Evolutionary conservation across 2,797 vertebrate species (phyloP), one percentile per base, ranked within the genome.

Genomic region (Danio jaintianensis): DNA sequence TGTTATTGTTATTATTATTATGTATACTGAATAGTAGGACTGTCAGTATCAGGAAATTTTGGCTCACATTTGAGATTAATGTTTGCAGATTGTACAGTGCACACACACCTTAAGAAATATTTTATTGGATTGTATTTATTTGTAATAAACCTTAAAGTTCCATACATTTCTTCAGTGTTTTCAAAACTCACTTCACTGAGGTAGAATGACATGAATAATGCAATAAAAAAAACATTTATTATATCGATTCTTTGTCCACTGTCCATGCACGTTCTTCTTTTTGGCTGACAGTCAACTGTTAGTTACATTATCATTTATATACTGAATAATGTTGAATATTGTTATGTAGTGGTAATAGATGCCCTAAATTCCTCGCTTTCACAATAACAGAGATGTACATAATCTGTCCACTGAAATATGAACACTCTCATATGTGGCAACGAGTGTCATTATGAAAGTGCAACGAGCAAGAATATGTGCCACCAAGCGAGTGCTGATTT

Each of bases 381-480:
- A 22, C 38, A 55, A 20, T 42, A 55, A 3, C 47, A 18, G 50
- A 7, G 50, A 11, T 55, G 42, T 20, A 8, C 8, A 20, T 70
- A 11, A 3, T 40, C 40, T 2, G 11, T 42, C 38, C 4, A 6
- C 12, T 55, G 68, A 11, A 13, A 42, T 9, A 71, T n/a, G 36
- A 53, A n/a, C 38, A 52, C 52, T 69, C 8, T 70, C n/a, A 42
- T 20, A 20, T 15, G 50, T 15, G 68, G 69, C 12, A 56, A 40
- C 1, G n/a, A 22, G 38, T 73, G 18, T 59, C 71, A 48, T 61
- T n/a, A 13, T 61, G 71, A 74, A 71, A 74, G 55, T 47, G 42
- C 47, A 59, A n/a, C 11, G 20, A 45, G 0, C 38, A 58, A 16
- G 18, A 45, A 72, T 29, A 11, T 45, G 40, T 58, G 53, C 5